These are phyloP conservation scores for Gallinago paraguaiae DNA, from an alignment of 2,113 vertebrate species.

Conservation along the genomic window DNA sequence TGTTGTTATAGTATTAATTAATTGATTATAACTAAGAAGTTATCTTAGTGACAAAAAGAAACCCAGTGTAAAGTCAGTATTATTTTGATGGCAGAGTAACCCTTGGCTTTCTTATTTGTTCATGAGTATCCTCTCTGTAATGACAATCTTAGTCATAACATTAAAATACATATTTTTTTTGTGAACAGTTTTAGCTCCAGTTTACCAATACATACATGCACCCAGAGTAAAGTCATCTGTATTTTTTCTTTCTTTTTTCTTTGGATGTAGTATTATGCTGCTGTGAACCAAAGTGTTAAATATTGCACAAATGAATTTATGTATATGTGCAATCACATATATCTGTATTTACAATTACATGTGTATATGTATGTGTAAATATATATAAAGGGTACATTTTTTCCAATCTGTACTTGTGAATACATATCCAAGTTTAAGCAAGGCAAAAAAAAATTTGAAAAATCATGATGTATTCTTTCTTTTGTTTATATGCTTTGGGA, in stretches of 20 bases:
- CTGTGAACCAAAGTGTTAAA: background rate
- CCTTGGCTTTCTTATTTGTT: background rate
- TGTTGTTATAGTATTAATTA: background rate
- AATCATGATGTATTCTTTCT: background rate
- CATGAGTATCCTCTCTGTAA: background rate
- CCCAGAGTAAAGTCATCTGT: background rate
- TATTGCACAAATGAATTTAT: background rate
- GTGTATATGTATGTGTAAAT: accelerated
- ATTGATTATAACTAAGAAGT: background rate
- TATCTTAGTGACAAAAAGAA: background rate
- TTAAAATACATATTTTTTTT: background rate
- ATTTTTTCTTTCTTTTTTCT: background rate
- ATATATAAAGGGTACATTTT: background rate
- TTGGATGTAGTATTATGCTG: background rate
- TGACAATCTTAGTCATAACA: background rate
- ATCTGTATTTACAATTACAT: background rate
- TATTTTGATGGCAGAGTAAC: background rate
- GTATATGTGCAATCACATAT: no score
- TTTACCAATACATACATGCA: background rate
- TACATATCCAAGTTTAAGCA: background rate
- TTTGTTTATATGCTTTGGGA: background rate
- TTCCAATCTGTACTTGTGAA: background rate
- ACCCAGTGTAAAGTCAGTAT: background rate
- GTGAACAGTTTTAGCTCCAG: background rate
- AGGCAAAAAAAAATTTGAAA: background rate